Percentiles rank a stretch among this genome's conserved stretches.
Conservation (phyloP, 2,113 vertebrate genomes). For the Phasianus colchicus region DNA sequence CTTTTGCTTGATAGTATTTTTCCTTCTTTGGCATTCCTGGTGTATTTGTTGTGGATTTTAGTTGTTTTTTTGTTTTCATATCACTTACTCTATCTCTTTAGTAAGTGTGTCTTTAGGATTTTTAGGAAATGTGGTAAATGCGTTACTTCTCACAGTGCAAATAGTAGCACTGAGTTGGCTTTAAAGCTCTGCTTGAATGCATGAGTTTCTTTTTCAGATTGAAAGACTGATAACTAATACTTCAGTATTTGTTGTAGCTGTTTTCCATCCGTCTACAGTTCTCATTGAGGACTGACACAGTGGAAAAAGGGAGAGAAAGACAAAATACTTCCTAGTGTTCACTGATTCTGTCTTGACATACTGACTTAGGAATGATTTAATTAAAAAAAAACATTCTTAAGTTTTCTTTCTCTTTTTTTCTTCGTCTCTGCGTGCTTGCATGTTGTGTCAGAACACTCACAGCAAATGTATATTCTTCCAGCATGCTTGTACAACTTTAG, state of each 20-base stretch:
- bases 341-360: not conserved
- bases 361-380: not conserved
- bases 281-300: not conserved
- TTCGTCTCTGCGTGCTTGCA: not conserved
- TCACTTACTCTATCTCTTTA: not conserved
- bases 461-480: not conserved
- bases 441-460: not conserved
- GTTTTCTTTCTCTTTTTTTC: not conserved
- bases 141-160: not conserved
- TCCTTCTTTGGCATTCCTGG: not conserved
- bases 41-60: not conserved
- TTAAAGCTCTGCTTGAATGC: not conserved
- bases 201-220: not conserved
- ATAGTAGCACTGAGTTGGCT: not conserved
- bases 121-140: not conserved
- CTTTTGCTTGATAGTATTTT: not conserved
- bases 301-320: not conserved
- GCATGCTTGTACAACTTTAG: not conserved
- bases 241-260: not conserved
- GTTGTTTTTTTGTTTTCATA: not conserved
- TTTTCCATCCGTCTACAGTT: not conserved
- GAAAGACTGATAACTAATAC: not conserved
- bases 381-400: not conserved
- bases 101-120: not conserved
- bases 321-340: not conserved